Percentiles rank a stretch among this genome's conserved stretches.
These are phyloP conservation scores for Xylota segnis DNA, from an alignment of 2,888 invertebrate species.

Conservation along the genomic window DNA sequence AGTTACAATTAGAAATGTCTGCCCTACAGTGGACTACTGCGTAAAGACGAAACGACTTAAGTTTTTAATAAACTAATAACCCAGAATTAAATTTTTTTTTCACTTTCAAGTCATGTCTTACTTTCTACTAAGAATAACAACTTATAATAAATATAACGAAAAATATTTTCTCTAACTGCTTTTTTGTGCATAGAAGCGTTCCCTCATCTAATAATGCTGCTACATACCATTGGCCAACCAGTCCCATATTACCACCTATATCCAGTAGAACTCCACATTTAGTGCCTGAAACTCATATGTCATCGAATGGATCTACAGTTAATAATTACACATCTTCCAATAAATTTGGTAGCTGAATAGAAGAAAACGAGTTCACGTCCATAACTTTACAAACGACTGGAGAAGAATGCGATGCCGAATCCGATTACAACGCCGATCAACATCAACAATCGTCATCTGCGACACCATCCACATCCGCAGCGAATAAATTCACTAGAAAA, in stretches of 20 bases:
- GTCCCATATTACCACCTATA: slow-evolving; percentile 90
- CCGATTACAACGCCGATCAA: slow-evolving; percentile 72
- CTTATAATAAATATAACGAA: not conserved
- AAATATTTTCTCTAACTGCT: slow-evolving; percentile 48
- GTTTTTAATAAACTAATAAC: no score
- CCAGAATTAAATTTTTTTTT: no score
- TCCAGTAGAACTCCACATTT: slow-evolving; percentile 90
- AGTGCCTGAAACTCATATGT: slow-evolving; percentile 88
- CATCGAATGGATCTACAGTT: slow-evolving; percentile 84
- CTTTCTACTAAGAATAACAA: not conserved
- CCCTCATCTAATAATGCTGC: slow-evolving; percentile 86
- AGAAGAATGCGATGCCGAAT: slow-evolving; percentile 79
- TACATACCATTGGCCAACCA: slow-evolving; percentile 92
- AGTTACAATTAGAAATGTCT: no score
- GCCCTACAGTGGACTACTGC: no score
- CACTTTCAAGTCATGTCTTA: no score
- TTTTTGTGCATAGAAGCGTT: slow-evolving; percentile 83
- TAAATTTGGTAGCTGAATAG: slow-evolving; percentile 85
- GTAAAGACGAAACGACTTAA: no score
- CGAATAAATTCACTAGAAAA: slow-evolving; percentile 84
- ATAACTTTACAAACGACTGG: slow-evolving; percentile 80
- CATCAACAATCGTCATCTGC: slow-evolving; percentile 70
- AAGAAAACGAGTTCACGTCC: slow-evolving; percentile 82
- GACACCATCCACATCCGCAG: slow-evolving; percentile 80
- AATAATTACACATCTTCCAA: slow-evolving; percentile 84